phyloP scores from a whole-genome alignment of 2,113 vertebrate genomes.

The Oncorhynchus masou region DNA sequence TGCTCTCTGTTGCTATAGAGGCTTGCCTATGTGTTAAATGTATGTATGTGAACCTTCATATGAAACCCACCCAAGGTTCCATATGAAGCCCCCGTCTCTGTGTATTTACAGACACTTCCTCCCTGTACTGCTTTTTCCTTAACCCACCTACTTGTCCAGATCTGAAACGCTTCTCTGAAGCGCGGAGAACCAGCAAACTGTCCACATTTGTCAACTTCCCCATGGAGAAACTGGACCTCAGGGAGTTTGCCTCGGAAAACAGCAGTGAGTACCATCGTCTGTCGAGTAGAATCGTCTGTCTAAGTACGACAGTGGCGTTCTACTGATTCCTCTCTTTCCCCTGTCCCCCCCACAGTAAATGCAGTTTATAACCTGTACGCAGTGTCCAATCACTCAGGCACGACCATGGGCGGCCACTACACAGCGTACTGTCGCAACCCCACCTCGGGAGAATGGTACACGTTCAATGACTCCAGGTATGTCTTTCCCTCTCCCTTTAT shows the following conservation, averaged over 20 bases:
- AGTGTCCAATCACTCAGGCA: slow-evolving; percentile 98
- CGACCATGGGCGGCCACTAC: slow-evolving; percentile 98
- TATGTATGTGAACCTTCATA: not conserved
- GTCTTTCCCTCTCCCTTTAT: not conserved
- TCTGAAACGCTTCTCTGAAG: slow-evolving; percentile 96
- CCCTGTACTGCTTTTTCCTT: slow-evolving; percentile 67
- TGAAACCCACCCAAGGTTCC: too few relatives aligned
- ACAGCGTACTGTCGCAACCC: slow-evolving; percentile 96
- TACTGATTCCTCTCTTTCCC: not conserved
- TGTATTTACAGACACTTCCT: not conserved
- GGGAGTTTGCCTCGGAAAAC: slow-evolving; percentile 92
- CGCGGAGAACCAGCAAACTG: slow-evolving; percentile 93
- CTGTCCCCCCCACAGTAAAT: slow-evolving; percentile 72
- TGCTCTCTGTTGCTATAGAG: not conserved
- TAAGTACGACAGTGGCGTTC: not conserved
- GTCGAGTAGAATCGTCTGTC: not conserved
- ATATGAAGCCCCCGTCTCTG: not conserved
- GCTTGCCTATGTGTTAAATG: not conserved
- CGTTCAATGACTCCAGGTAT: slow-evolving; percentile 96
- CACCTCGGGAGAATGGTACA: slow-evolving; percentile 89
- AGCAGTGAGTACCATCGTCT: slow-evolving; percentile 82
- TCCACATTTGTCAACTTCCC: slow-evolving; percentile 96
- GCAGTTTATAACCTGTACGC: slow-evolving; percentile 95
- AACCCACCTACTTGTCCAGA: slow-evolving; percentile 73
- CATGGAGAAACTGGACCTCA: slow-evolving; percentile 91